phyloP scores from a whole-genome alignment of 2,888 invertebrate genomes.

The Zele albiditarsus region DNA sequence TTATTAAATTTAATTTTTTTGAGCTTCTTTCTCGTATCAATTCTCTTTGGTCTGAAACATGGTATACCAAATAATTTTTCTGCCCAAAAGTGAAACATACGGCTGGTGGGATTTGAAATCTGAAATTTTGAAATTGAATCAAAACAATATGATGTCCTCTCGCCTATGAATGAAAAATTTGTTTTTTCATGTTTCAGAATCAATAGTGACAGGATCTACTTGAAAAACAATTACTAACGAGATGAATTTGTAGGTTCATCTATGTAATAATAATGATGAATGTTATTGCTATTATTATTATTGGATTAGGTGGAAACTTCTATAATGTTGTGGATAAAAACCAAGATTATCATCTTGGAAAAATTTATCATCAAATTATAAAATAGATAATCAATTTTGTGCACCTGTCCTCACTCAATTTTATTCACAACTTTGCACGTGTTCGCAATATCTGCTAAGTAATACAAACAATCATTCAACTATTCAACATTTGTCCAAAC shows the following conservation, averaged over 20 bases:
- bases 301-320: background rate
- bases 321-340: background rate
- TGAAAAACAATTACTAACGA: constrained; percentile 41
- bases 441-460: background rate
- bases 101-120: constrained; percentile 4
- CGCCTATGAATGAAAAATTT: constrained; percentile 25
- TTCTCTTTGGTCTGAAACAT: constrained; percentile 7
- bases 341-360: constrained; percentile 3
- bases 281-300: background rate
- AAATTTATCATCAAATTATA: background rate
- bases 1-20: background rate
- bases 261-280: background rate
- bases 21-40: constrained; percentile 7
- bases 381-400: background rate
- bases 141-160: background rate
- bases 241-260: background rate
- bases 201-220: constrained; percentile 61
- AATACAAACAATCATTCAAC: constrained; percentile 1
- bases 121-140: constrained; percentile 21
- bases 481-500: background rate
- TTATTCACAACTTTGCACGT: constrained; percentile 2
- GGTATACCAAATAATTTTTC: constrained; percentile 27
- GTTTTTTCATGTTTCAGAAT: constrained; percentile 57
- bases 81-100: constrained; percentile 32
- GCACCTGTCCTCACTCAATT: background rate